Evolutionary conservation across 1,140 invertebrate species (phyloP).

Genomic region (Nephotettix cincticeps): DNA sequence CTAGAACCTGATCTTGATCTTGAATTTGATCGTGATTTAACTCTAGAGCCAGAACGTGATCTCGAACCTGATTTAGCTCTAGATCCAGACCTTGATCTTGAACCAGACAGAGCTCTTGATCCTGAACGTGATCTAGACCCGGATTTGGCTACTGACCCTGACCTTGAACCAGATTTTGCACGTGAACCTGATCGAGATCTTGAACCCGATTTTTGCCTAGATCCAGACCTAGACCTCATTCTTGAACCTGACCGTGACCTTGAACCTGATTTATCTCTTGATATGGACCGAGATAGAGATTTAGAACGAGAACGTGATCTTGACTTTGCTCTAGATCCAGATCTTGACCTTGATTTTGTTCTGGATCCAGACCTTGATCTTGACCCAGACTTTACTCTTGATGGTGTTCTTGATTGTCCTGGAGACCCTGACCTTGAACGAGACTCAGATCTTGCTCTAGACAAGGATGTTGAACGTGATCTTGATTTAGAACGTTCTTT

Average conservation of each 20-base stretch:
- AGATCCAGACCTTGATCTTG: conserved; percentile 31
- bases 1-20: conserved; percentile 27
- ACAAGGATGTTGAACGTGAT: conserved; percentile 40
- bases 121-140: conserved; percentile 33
- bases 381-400: conserved; percentile 41
- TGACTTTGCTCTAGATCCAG: conserved; percentile 33
- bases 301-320: conserved; percentile 39
- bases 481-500: conserved; percentile 38
- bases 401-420: conserved; percentile 29
- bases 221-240: conserved; percentile 34
- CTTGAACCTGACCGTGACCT: conserved; percentile 34
- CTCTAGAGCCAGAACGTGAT: conserved; percentile 27
- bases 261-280: conserved; percentile 30
- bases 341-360: conserved; percentile 36
- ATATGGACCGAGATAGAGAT: conserved; percentile 33
- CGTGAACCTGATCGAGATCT: conserved; percentile 42
- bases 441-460: conserved; percentile 41
- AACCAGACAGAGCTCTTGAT: conserved; percentile 33
- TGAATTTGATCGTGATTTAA: conserved; percentile 29
- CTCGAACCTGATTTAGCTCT: conserved; percentile 27
- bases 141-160: conserved; percentile 33
- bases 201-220: conserved; percentile 36
- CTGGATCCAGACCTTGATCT: conserved; percentile 39
- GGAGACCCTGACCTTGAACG: conserved; percentile 41
- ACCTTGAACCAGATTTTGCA: conserved; percentile 34